Percentiles rank a stretch among this genome's conserved stretches.
phyloP scores from a whole-genome alignment of 2,888 invertebrate species.

The Epinotia demarniana region DNA sequence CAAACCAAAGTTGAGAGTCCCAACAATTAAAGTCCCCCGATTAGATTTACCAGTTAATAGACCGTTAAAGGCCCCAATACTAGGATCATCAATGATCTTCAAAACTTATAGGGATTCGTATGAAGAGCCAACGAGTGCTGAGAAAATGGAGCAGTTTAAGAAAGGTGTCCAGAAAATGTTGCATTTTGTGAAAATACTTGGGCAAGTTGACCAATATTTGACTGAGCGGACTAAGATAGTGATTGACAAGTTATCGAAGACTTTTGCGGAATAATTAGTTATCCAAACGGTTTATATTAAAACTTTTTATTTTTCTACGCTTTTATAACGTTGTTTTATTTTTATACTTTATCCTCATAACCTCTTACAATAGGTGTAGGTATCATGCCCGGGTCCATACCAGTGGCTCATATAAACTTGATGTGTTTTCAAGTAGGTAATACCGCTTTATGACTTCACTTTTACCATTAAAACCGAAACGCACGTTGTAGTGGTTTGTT shows the following conservation, averaged over 20 bases:
- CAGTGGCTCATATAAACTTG: too few species aligned
- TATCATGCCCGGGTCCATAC: too few species aligned
- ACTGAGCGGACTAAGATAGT: constrained; percentile 75
- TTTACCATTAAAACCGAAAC: too few species aligned
- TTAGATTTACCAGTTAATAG: constrained; percentile 47
- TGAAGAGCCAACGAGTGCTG: constrained; percentile 71
- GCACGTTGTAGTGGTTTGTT: too few species aligned
- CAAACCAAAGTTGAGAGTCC: constrained; percentile 63
- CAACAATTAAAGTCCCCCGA: constrained; percentile 63
- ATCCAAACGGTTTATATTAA: constrained; percentile 20
- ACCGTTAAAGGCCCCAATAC: constrained; percentile 58
- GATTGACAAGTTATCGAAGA: constrained; percentile 73
- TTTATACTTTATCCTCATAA: too few species aligned
- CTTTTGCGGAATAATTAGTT: constrained; percentile 64
- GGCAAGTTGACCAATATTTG: constrained; percentile 74
- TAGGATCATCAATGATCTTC: constrained; percentile 62
- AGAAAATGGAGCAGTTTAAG: constrained; percentile 74
- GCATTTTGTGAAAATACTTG: constrained; percentile 74
- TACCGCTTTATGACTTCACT: too few species aligned
- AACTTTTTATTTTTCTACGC: constrained; percentile 37
- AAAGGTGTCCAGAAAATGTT: constrained; percentile 77
- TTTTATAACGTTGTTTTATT: constrained; percentile 15
- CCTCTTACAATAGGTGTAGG: too few species aligned
- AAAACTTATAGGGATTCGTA: constrained; percentile 54
- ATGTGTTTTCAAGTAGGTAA: too few species aligned